Evolutionary conservation across 23 tunicate species (phyloP).

Genomic region (Phallusia fumigata): DNA sequence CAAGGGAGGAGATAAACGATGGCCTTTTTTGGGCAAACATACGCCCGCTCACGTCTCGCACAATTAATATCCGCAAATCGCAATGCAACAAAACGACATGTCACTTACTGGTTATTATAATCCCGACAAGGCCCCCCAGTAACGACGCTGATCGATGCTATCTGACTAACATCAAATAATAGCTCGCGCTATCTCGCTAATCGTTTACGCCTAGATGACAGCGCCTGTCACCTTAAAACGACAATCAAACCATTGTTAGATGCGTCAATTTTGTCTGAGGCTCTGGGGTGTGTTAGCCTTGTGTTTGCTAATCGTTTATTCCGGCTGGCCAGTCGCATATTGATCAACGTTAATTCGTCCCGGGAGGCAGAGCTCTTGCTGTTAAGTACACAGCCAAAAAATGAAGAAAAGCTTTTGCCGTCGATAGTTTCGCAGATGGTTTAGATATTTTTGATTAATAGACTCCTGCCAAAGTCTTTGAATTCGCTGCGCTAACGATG

Average conservation of each 20-base stretch:
- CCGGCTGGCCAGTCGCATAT: neutral
- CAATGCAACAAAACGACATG: slow-evolving; percentile 13
- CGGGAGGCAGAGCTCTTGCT: slow-evolving; percentile 6
- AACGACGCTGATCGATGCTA: slow-evolving; percentile 8
- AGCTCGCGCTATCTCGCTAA: neutral
- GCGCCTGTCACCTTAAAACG: slow-evolving; percentile 14
- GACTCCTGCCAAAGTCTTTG: slow-evolving; percentile 9
- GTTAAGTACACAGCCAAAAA: slow-evolving; percentile 2
- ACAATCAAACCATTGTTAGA: neutral
- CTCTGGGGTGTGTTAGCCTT: neutral
- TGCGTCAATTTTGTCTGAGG: neutral
- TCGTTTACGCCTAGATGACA: slow-evolving; percentile 2
- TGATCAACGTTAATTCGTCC: slow-evolving; percentile 15
- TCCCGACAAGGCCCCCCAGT: slow-evolving; percentile 9
- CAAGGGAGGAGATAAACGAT: neutral
- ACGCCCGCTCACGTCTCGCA: neutral
- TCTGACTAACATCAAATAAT: slow-evolving; percentile 1
- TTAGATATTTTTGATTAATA: slow-evolving; percentile 4
- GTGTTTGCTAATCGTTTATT: slow-evolving; percentile 8
- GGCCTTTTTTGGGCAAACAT: slow-evolving; percentile 1
- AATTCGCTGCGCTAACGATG: slow-evolving; percentile 10
- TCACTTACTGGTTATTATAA: slow-evolving; percentile 3
- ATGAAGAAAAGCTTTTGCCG: neutral
- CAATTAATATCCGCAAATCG: neutral
- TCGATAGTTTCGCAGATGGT: slow-evolving; percentile 13